phyloP scores from a whole-genome alignment of 2,888 invertebrate genomes.

The Polyommatus icarus region DNA sequence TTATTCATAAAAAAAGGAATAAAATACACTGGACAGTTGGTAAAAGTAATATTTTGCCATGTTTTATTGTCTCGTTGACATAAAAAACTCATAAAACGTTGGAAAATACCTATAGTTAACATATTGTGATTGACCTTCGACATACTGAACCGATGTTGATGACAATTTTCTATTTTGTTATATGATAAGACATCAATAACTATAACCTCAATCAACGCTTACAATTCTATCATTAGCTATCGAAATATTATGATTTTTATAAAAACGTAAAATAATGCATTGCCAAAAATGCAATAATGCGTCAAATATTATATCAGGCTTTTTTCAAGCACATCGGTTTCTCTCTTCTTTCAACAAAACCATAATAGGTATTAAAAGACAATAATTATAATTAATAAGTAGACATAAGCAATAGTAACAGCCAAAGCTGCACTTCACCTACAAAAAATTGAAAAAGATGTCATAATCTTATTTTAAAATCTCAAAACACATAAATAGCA shows the following conservation, averaged over 20 bases:
- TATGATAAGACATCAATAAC: background rate
- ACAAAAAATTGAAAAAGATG: background rate
- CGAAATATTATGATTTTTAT: background rate
- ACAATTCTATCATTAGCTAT: background rate
- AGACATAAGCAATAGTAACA: too few relatives aligned
- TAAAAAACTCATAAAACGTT: background rate
- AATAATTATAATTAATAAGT: too few relatives aligned
- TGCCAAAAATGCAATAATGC: background rate
- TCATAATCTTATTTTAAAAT: background rate
- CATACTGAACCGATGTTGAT: background rate
- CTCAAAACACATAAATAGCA: background rate
- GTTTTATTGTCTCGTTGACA: slow-evolving; percentile 3
- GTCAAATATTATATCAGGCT: background rate
- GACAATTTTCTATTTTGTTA: slow-evolving; percentile 12
- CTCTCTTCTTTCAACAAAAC: too few relatives aligned
- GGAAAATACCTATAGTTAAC: too few relatives aligned
- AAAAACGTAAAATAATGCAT: background rate
- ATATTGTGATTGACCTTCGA: background rate
- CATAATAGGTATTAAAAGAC: too few relatives aligned
- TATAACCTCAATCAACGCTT: background rate
- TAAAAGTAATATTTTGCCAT: background rate
- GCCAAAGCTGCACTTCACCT: too few relatives aligned
- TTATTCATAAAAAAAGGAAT: background rate
- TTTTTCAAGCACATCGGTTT: background rate
- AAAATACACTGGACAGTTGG: background rate